A percentile compares a stretch with the other conserved stretches of the same genome.
phyloP scores from a whole-genome alignment of 2,888 invertebrate genomes.

The Caenorhabditis wallacei region DNA sequence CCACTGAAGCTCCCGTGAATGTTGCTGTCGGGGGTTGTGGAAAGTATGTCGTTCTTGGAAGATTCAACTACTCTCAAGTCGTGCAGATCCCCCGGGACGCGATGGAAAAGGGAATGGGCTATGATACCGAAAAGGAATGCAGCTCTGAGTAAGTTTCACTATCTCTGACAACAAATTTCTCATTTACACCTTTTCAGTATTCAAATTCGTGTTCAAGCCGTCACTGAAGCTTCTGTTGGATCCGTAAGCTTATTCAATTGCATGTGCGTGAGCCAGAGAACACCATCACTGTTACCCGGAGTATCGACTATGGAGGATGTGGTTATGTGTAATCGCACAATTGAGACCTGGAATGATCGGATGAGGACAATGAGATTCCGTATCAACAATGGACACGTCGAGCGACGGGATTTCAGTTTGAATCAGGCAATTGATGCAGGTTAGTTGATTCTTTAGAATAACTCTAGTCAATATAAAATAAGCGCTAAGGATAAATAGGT shows the following conservation, averaged over 20 bases:
- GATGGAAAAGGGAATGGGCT: too few species aligned
- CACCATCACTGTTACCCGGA: not conserved
- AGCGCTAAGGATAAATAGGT: too few species aligned
- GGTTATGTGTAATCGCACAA: not conserved
- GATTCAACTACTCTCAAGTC: not conserved
- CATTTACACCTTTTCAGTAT: not conserved
- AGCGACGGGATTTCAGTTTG: not conserved
- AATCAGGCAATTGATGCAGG: slow-evolving; percentile 20
- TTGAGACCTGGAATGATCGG: slow-evolving; percentile 7
- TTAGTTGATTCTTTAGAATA: too few species aligned
- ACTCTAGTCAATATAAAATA: too few species aligned
- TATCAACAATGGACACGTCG: not conserved
- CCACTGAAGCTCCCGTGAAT: not conserved
- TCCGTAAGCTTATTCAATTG: not conserved
- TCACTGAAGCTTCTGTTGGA: not conserved
- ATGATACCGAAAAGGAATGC: too few species aligned
- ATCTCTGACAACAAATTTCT: too few species aligned
- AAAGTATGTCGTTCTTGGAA: not conserved
- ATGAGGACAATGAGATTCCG: not conserved
- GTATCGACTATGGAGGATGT: not conserved
- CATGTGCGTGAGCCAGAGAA: not conserved
- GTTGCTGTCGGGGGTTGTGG: not conserved
- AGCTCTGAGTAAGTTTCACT: not conserved
- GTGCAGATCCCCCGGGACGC: not conserved
- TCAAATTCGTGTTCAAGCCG: not conserved